Conservation (phyloP, 2,113 vertebrate species). For the Rhea americana region DNA sequence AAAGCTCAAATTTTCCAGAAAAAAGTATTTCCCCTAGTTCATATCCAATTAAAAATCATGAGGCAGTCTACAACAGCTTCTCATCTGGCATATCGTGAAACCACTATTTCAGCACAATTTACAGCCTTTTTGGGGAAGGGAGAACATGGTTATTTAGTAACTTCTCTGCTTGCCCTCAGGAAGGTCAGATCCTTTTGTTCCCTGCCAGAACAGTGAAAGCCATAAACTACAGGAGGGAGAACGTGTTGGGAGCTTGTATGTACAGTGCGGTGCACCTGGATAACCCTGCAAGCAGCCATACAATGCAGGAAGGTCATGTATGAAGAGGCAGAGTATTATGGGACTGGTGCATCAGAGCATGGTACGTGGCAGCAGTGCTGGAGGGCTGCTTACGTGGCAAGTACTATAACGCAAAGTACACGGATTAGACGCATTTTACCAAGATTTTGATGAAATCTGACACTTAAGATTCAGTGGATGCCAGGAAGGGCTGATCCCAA, state of each 20-base stretch:
- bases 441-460: neutral
- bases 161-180: slow-evolving; percentile 57
- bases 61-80: slow-evolving; percentile 47
- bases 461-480: neutral
- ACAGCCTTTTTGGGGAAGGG: slow-evolving; percentile 70
- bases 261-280: neutral
- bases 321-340: neutral
- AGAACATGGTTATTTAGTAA: slow-evolving; percentile 66
- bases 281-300: neutral
- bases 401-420: neutral
- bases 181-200: slow-evolving; percentile 70
- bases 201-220: slow-evolving; percentile 55
- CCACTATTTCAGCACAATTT: slow-evolving; percentile 73
- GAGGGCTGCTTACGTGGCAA: neutral
- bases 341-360: neutral
- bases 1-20: neutral
- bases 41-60: slow-evolving; percentile 60
- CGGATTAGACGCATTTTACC: neutral
- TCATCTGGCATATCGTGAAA: slow-evolving; percentile 68
- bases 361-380: neutral
- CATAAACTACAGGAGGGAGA: slow-evolving; percentile 19
- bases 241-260: neutral
- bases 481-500: neutral
- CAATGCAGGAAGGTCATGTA: neutral
- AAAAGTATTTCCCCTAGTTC: slow-evolving; percentile 38